Evolutionary conservation across 2,888 invertebrate genomes (phyloP).

Genomic region (Habroteleia sp.): DNA sequence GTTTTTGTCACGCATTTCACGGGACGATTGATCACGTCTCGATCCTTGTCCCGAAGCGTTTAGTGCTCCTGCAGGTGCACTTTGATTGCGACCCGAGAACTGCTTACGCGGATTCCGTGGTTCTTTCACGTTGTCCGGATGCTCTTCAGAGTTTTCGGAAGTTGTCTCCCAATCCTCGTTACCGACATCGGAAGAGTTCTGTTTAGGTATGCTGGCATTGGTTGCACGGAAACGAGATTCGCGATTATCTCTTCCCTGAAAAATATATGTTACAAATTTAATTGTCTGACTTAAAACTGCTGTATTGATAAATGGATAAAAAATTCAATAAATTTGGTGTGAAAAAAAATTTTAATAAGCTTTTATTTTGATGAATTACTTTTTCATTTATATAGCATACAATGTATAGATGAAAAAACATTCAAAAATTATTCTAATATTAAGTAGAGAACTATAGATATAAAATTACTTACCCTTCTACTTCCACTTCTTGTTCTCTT

Average conservation of each 20-base stretch:
- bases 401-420: too few relatives aligned
- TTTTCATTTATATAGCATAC: too few relatives aligned
- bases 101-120: constrained; percentile 74
- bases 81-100: constrained; percentile 70
- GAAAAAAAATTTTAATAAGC: too few relatives aligned
- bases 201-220: constrained; percentile 72
- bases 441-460: too few relatives aligned
- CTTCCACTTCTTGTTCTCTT: constrained; percentile 78
- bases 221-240: constrained; percentile 72
- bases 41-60: constrained; percentile 67
- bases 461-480: constrained; percentile 68
- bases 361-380: too few relatives aligned
- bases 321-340: too few relatives aligned
- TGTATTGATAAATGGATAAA: too few relatives aligned
- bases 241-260: constrained; percentile 76
- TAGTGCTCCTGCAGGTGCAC: constrained; percentile 60
- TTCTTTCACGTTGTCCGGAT: constrained; percentile 78
- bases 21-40: constrained; percentile 69
- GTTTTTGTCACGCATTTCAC: constrained; percentile 73
- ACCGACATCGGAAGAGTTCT: constrained; percentile 81
- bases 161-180: constrained; percentile 91
- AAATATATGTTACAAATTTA: too few relatives aligned
- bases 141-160: constrained; percentile 89
- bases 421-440: too few relatives aligned
- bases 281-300: too few relatives aligned